phyloP scores from a whole-genome alignment of 2,113 vertebrate genomes.

The Salvelinus sp. region DNA sequence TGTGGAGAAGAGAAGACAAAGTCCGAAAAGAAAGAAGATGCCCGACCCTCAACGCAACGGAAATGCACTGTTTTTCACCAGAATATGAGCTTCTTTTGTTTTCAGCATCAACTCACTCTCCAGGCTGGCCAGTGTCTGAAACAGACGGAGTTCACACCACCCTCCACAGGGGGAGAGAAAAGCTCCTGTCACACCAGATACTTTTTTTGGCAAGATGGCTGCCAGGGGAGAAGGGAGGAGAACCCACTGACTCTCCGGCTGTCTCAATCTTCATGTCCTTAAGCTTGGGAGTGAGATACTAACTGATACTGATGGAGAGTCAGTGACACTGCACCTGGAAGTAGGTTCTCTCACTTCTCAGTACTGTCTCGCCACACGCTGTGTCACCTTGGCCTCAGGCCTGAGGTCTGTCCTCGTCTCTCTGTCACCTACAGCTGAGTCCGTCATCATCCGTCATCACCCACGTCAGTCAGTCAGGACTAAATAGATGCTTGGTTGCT shows the following conservation, averaged over 20 bases:
- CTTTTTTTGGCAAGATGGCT: conserved; percentile 4
- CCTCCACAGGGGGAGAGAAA: not conserved
- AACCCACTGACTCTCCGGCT: not conserved
- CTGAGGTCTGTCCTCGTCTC: conserved; percentile 23
- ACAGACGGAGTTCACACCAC: not conserved
- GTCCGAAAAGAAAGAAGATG: conserved; percentile 24
- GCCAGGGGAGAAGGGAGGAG: not conserved
- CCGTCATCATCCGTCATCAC: not conserved
- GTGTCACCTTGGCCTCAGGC: conserved; percentile 6
- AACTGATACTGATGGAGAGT: conserved; percentile 21
- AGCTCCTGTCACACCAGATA: not conserved
- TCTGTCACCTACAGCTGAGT: conserved; percentile 29
- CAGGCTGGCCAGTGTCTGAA: not conserved
- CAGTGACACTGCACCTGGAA: conserved; percentile 31
- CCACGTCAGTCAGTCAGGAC: not conserved
- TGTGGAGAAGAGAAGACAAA: conserved; percentile 57
- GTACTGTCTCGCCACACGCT: too few relatives aligned
- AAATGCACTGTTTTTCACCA: too few relatives aligned
- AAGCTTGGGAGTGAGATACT: not conserved
- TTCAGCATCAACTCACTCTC: not conserved
- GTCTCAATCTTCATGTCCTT: not conserved
- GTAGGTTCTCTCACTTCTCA: not conserved
- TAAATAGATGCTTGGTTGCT: too few relatives aligned
- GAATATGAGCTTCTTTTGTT: not conserved
- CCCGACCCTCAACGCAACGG: too few relatives aligned